These are phyloP conservation scores for Pseudomyrmex sp. DNA, from an alignment of 1,140 invertebrate genomes.

Conservation along the genomic window DNA sequence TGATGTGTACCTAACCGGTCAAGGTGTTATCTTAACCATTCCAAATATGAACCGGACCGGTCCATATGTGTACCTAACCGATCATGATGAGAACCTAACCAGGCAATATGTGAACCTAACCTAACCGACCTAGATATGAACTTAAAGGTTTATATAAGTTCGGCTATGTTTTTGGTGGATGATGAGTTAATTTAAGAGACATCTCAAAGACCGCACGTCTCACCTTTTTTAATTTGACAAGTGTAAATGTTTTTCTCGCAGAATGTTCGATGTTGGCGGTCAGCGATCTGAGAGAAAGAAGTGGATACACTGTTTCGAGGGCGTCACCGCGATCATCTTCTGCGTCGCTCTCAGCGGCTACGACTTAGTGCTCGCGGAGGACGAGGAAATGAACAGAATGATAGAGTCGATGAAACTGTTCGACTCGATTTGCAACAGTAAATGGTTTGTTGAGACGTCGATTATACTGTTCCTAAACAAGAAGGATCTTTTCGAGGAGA, in stretches of 20 bases:
- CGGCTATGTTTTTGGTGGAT: no score
- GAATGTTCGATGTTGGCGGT: conserved; percentile 97
- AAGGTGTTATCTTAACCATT: no score
- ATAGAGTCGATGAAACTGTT: conserved; percentile 98
- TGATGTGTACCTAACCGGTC: no score
- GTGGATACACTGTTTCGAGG: conserved; percentile 99
- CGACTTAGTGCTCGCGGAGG: conserved; percentile 87
- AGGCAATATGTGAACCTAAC: no score
- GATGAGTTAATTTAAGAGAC: no score
- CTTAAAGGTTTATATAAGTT: no score
- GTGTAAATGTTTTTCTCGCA: conserved; percentile 78
- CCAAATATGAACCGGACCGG: no score
- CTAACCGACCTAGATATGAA: no score
- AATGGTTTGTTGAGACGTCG: conserved; percentile 99
- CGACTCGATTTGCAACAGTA: conserved; percentile 98
- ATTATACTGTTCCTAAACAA: conserved; percentile 99
- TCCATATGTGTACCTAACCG: no score
- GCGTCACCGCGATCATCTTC: conserved; percentile 98
- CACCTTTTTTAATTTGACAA: no score
- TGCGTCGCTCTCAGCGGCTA: conserved; percentile 96
- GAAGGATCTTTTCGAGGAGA: conserved; percentile 98
- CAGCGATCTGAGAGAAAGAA: conserved; percentile 98
- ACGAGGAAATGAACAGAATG: conserved; percentile 89
- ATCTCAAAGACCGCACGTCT: no score
- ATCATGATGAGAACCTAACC: no score